Evolutionary conservation across 1,140 invertebrate genomes (phyloP).

Genomic region (Micrasema longulum): DNA sequence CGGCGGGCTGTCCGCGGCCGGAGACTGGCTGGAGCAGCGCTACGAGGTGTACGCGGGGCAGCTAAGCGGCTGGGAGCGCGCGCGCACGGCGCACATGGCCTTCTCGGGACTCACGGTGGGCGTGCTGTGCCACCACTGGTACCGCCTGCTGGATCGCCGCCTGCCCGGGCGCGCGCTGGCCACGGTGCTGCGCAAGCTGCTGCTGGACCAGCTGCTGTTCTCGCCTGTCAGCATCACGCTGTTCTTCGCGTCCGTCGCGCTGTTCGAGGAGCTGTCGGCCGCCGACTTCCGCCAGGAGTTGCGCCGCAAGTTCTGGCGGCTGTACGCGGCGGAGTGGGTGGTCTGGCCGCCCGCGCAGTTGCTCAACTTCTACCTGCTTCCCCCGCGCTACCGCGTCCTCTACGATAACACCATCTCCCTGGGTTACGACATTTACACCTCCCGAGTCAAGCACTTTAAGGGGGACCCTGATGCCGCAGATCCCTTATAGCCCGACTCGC

Average conservation of each 20-base stretch:
- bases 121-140: slow-evolving; percentile 87
- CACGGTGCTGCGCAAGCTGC: slow-evolving; percentile 85
- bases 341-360: slow-evolving; percentile 82
- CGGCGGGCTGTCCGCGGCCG: slow-evolving; percentile 77
- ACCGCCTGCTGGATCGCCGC: slow-evolving; percentile 73
- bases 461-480: no score
- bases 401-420: slow-evolving; percentile 93
- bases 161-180: slow-evolving; percentile 77
- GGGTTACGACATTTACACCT: slow-evolving; percentile 93
- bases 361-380: slow-evolving; percentile 89
- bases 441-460: slow-evolving; percentile 83
- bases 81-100: slow-evolving; percentile 83
- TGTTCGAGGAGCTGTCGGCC: slow-evolving; percentile 76
- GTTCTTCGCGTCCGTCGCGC: slow-evolving; percentile 83
- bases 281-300: slow-evolving; percentile 78
- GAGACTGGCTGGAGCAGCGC: slow-evolving; percentile 87
- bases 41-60: slow-evolving; percentile 80
- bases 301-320: slow-evolving; percentile 79
- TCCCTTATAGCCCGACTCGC: no score
- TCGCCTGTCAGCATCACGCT: slow-evolving; percentile 86
- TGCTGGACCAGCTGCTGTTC: slow-evolving; percentile 89
- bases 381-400: slow-evolving; percentile 85
- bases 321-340: slow-evolving; percentile 86
- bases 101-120: slow-evolving; percentile 83
- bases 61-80: slow-evolving; percentile 73